Conservation (phyloP, 35 echinoderm and acorn worm species). For the Strongylocentrotus purpuratus region DNA sequence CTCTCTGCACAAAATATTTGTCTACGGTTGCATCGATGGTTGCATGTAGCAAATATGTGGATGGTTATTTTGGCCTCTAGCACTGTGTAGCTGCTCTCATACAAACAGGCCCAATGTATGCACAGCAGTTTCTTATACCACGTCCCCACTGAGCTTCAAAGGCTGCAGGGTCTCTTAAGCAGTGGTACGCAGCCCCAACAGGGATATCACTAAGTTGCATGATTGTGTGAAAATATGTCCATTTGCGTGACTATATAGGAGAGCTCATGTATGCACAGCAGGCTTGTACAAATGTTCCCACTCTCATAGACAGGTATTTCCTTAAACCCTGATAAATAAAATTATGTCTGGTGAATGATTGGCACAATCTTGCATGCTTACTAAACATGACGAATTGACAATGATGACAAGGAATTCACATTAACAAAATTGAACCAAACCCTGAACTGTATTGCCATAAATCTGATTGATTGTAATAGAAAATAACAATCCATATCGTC, state of each 20-base stretch:
- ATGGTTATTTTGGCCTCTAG: conserved; percentile 16
- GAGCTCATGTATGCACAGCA: not conserved
- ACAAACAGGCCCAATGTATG: conserved; percentile 3
- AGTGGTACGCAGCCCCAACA: not conserved
- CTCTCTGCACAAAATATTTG: not conserved
- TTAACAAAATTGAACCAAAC: not conserved
- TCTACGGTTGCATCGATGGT: not conserved
- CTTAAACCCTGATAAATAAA: not conserved
- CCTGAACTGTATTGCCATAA: not conserved
- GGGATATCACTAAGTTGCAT: not conserved
- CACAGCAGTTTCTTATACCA: not conserved
- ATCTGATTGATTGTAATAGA: not conserved
- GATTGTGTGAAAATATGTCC: not conserved
- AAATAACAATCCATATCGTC: not conserved
- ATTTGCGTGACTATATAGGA: not conserved
- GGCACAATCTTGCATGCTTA: not conserved
- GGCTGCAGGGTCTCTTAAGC: not conserved
- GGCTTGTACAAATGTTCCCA: not conserved
- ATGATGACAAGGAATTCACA: not conserved
- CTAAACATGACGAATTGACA: not conserved
- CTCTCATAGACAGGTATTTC: not conserved
- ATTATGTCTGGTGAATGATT: not conserved
- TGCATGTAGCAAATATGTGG: not conserved
- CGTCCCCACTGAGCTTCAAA: not conserved
- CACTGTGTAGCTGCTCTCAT: not conserved